phyloP scores from a whole-genome alignment of 2,113 vertebrate genomes.

The Hirundichthys speculiger region DNA sequence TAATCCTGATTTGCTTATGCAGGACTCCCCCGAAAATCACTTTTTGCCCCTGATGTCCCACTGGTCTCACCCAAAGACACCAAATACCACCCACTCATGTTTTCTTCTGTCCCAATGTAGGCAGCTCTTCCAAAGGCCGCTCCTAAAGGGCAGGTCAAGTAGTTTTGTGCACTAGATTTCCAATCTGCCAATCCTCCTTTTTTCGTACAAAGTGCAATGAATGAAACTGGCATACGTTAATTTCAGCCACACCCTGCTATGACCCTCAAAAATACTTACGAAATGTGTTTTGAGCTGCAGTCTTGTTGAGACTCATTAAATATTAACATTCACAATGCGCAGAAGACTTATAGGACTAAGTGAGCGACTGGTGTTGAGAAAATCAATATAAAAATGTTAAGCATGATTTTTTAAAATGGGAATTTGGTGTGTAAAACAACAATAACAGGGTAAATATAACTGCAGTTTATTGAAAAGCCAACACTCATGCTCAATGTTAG shows the following conservation, averaged over 20 bases:
- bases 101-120: constrained; percentile 72
- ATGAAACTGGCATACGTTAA: constrained; percentile 66
- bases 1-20: constrained; percentile 57
- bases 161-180: constrained; percentile 85
- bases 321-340: constrained; percentile 20
- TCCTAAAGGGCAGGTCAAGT: constrained; percentile 62
- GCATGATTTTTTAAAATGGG: too few species aligned
- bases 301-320: constrained; percentile 26
- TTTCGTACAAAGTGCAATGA: constrained; percentile 87
- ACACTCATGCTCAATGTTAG: neutral
- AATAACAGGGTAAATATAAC: constrained; percentile 67
- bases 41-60: constrained; percentile 14
- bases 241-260: constrained; percentile 7
- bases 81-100: constrained; percentile 6
- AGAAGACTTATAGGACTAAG: constrained; percentile 21
- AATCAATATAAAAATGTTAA: neutral
- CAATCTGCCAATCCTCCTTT: constrained; percentile 80
- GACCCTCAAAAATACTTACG: constrained; percentile 24
- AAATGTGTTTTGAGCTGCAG: constrained; percentile 30
- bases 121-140: constrained; percentile 87
- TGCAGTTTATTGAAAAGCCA: constrained; percentile 16
- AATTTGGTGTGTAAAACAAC: constrained; percentile 39
- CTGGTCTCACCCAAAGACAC: constrained; percentile 59
- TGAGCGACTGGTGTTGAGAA: constrained; percentile 7
- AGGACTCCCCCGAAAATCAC: constrained; percentile 31